Base-by-base conservation (phyloP, 2,888 invertebrate genomes). In the Piscicola geometra region DNA sequence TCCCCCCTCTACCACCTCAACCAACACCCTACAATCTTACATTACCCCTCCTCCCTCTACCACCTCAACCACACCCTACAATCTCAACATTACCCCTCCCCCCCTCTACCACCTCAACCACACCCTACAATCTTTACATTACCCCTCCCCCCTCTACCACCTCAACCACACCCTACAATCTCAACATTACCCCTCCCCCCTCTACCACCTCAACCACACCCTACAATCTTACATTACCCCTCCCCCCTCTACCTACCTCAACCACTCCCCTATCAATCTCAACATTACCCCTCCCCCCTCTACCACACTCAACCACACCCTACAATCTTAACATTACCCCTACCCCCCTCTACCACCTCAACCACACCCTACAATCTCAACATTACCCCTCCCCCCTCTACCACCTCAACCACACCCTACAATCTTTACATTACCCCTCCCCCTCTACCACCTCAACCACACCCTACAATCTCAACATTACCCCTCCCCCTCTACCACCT, bases 181-280 rank as follows among this genome's bases (percentile, higher is more conserved):
- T 92, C 93, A 32, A 89, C 88, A 81, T 93, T 92, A 30, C 97
- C 89, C n/a, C 91, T 90, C 83, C 92, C 91, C 68, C 41, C 5
- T 15, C 41, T 9, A 9, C 5, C 41, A 41, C 41, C 41, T 9
- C 41, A 5, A 5, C 41, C 41, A 41, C 5, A 5, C 41, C 5
- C 41, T 15, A 41, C 41, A 41, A n/a, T n/a, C 41, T 9, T 15
- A 5, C 5, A 5, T 15, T 15, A 5, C 41, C 5, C 5, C 5
- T 9, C 41, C 41, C 5, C 41, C 41, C 5, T 15, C 5, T 21
- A 25, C 60, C 25, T 3, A 3, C n/a, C 60, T 21, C 21, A 56
- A 56, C 3, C 9, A 9, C 25, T 3, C 60, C 60, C 9, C 25
- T 3, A 5, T 18, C 21, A 9, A 18, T 5, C 60, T 56, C 25